A percentile compares a stretch with the other conserved stretches of the same genome.
phyloP scores from a whole-genome alignment of 2,888 invertebrate genomes.

The Agrenia bidenticulata region DNA sequence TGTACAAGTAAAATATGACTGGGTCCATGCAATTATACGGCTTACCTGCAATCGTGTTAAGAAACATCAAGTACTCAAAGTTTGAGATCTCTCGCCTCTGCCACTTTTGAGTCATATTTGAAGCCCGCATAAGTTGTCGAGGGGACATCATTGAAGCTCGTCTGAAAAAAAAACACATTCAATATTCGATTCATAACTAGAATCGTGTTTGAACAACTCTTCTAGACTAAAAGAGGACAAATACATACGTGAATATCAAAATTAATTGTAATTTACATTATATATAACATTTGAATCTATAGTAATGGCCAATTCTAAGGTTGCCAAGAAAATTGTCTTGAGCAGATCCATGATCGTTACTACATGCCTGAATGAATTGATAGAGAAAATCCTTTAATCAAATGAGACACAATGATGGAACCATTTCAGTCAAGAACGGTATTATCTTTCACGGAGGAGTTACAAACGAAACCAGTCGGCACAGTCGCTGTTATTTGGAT shows the following conservation, averaged over 20 bases:
- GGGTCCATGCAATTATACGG: too few relatives aligned
- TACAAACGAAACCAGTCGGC: too few relatives aligned
- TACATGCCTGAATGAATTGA: background rate
- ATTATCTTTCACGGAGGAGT: background rate
- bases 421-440: background rate
- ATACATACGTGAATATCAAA: too few relatives aligned
- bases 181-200: too few relatives aligned
- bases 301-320: too few relatives aligned
- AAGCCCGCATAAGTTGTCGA: conserved; percentile 96
- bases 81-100: conserved; percentile 98
- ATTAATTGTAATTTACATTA: too few relatives aligned
- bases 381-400: background rate
- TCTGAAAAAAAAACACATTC: conserved; percentile 58
- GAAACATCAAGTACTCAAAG: conserved; percentile 99
- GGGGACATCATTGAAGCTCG: conserved; percentile 99
- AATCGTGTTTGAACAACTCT: too few relatives aligned
- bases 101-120: conserved; percentile 99
- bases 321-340: too few relatives aligned
- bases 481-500: too few relatives aligned
- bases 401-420: conserved; percentile 1
- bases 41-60: conserved; percentile 97
- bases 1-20: too few relatives aligned
- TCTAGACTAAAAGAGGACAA: too few relatives aligned
- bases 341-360: background rate
- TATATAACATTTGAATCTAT: too few relatives aligned